These are phyloP conservation scores for Acleris cristana DNA, from an alignment of 2,888 invertebrate genomes.

Conservation along the genomic window DNA sequence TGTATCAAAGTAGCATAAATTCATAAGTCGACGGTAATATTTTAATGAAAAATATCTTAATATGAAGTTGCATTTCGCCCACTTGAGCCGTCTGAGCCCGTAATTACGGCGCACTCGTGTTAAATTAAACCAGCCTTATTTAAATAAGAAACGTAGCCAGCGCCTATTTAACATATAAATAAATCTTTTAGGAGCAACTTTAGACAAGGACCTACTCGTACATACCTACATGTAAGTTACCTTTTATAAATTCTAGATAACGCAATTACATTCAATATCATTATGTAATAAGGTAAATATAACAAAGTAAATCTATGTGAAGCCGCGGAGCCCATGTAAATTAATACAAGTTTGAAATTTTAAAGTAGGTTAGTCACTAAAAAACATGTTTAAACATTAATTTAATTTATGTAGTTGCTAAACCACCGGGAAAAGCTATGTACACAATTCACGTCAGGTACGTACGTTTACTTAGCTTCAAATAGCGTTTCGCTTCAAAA, in stretches of 20 bases:
- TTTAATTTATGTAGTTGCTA: slow-evolving; percentile 7
- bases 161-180: background rate
- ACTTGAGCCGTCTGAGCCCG: slow-evolving; percentile 8
- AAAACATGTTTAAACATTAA: background rate
- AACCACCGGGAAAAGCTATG: slow-evolving; percentile 5
- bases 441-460: slow-evolving; percentile 7
- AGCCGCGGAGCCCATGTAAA: too few species aligned
- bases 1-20: background rate
- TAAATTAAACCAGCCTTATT: slow-evolving; percentile 26
- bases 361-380: too few species aligned
- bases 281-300: too few species aligned
- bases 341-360: too few species aligned
- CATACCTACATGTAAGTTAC: background rate
- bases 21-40: background rate
- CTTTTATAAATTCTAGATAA: too few species aligned
- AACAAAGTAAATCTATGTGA: too few species aligned
- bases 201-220: background rate
- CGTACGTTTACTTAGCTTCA: slow-evolving; percentile 16
- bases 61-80: slow-evolving; percentile 6
- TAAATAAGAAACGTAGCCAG: slow-evolving; percentile 21
- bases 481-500: slow-evolving; percentile 24
- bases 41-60: slow-evolving; percentile 14
- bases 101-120: slow-evolving; percentile 23
- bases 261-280: too few species aligned
- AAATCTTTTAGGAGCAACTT: background rate